A percentile compares a stretch with the other conserved stretches of the same genome.
Conservation (phyloP, 2,888 invertebrate species). For the Panorpa germanica region DNA sequence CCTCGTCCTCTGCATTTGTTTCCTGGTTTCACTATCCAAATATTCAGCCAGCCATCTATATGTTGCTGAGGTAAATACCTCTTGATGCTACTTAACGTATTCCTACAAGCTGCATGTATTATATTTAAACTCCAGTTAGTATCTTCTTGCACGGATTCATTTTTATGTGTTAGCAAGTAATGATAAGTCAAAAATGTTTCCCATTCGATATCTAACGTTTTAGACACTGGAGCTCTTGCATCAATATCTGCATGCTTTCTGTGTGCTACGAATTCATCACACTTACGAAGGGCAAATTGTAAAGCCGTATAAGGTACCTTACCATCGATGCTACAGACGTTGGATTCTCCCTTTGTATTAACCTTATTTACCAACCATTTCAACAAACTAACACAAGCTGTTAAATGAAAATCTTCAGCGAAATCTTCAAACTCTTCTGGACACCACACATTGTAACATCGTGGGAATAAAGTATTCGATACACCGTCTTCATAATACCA, state of each 20-base stretch:
- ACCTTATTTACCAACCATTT: slow-evolving; percentile 51
- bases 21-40: slow-evolving; percentile 92
- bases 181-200: slow-evolving; percentile 61
- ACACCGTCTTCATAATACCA: slow-evolving; percentile 73
- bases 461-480: slow-evolving; percentile 63
- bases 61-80: slow-evolving; percentile 67
- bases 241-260: slow-evolving; percentile 61
- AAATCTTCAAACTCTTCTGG: slow-evolving; percentile 68
- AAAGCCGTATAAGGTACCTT: slow-evolving; percentile 56
- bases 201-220: slow-evolving; percentile 77
- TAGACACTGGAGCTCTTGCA: slow-evolving; percentile 27
- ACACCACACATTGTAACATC: slow-evolving; percentile 70
- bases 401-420: slow-evolving; percentile 74
- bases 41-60: slow-evolving; percentile 69
- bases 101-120: slow-evolving; percentile 28
- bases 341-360: slow-evolving; percentile 32
- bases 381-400: slow-evolving; percentile 69
- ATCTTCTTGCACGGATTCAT: slow-evolving; percentile 30
- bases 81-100: slow-evolving; percentile 42
- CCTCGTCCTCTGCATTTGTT: slow-evolving; percentile 85
- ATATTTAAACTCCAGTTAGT: slow-evolving; percentile 15
- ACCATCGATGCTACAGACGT: slow-evolving; percentile 34
- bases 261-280: slow-evolving; percentile 51
- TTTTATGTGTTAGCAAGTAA: slow-evolving; percentile 44
- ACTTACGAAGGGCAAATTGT: slow-evolving; percentile 69